Conservation (phyloP, 2,888 invertebrate genomes). For the Galeruca laticollis region DNA sequence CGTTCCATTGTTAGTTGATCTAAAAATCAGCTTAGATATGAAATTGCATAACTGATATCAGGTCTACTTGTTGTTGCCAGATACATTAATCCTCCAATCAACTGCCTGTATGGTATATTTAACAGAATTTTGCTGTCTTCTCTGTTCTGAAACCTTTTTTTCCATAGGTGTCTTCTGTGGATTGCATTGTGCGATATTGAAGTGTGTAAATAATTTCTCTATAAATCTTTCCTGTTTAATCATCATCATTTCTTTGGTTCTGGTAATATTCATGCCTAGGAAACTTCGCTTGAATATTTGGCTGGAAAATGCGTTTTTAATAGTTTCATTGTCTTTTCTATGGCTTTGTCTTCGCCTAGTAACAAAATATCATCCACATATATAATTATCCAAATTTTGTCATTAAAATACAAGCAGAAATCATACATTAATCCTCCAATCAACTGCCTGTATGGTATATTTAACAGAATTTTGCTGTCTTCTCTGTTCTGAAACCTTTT, state of each 20-base stretch:
- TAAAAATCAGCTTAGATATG: not conserved
- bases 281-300: constrained; percentile 40
- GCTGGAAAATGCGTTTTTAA: constrained; percentile 34
- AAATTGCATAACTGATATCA: constrained; percentile 33
- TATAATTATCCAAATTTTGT: constrained; percentile 34
- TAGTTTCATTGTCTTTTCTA: not conserved
- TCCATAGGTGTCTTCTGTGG: too few species aligned
- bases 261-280: constrained; percentile 38
- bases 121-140: constrained; percentile 29
- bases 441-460: too few species aligned
- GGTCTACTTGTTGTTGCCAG: constrained; percentile 38
- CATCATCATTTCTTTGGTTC: not conserved
- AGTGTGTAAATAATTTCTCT: constrained; percentile 37
- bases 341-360: constrained; percentile 30
- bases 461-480: constrained; percentile 33
- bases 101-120: constrained; percentile 43
- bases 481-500: too few species aligned
- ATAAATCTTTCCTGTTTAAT: constrained; percentile 36
- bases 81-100: constrained; percentile 46
- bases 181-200: constrained; percentile 34
- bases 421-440: constrained; percentile 41
- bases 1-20: constrained; percentile 11
- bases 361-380: constrained; percentile 42
- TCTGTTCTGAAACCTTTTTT: constrained; percentile 41
- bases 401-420: constrained; percentile 40